Conservation (phyloP, 92 coral and sea anemone species). For the Palythoa grandis region DNA sequence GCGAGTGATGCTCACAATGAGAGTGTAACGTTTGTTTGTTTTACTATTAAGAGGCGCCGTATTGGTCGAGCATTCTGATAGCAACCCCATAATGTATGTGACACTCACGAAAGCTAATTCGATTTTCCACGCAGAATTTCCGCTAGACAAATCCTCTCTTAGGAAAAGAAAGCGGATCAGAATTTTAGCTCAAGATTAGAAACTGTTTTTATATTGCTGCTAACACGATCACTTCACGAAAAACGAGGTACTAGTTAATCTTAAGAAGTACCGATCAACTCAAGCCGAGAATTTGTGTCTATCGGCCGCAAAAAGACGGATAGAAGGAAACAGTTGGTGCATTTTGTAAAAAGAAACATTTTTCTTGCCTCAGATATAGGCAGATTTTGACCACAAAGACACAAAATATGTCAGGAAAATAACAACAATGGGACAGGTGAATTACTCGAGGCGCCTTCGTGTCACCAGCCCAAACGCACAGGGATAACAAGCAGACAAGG, state of each 20-base stretch:
- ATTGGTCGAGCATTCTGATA: constrained; percentile 2
- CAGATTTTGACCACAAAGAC: constrained; percentile 32
- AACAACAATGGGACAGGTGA: constrained; percentile 26
- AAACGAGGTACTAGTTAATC: neutral
- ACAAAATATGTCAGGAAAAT: neutral
- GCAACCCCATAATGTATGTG: neutral
- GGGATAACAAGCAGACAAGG: constrained; percentile 44
- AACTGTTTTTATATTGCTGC: constrained; percentile 24
- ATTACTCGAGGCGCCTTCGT: neutral
- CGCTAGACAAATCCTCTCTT: constrained; percentile 29
- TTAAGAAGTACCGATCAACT: neutral
- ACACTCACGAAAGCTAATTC: constrained; percentile 27
- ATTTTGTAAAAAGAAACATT: neutral
- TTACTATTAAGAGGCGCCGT: constrained; percentile 25
- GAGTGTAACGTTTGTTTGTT: constrained; percentile 17
- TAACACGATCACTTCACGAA: constrained; percentile 33
- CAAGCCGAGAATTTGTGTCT: neutral
- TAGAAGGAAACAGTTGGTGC: neutral
- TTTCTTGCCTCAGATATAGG: neutral
- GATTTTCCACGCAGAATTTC: constrained; percentile 32
- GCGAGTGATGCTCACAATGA: neutral
- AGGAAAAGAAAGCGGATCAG: constrained; percentile 29
- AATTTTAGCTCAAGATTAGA: constrained; percentile 19
- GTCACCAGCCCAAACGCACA: constrained; percentile 5
- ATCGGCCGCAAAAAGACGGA: constrained; percentile 7